A percentile compares a stretch with the other conserved stretches of the same genome.
Evolutionary conservation across 2,888 invertebrate species (phyloP).

Genomic region (Rotaria sp.): DNA sequence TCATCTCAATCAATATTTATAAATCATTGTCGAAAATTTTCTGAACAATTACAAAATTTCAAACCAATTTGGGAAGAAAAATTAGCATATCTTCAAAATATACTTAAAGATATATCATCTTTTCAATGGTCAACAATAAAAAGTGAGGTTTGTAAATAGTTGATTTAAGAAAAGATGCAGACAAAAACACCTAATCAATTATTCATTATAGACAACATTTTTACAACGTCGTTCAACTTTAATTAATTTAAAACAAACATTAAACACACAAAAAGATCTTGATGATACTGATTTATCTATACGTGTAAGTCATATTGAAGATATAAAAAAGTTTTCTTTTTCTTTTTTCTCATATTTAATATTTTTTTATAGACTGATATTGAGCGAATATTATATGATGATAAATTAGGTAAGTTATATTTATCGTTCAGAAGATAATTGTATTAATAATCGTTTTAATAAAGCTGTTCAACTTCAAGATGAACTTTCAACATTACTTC

Average conservation of each 20-base stretch:
- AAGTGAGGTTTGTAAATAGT: not conserved
- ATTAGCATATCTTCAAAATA: not conserved
- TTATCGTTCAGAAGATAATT: not conserved
- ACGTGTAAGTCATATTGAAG: not conserved
- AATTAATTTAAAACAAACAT: not conserved
- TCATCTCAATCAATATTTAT: not conserved
- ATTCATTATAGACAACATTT: not conserved
- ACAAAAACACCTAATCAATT: not conserved
- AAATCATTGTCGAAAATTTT: not conserved
- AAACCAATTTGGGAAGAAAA: not conserved
- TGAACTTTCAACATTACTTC: slow-evolving; percentile 22
- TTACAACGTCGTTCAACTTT: not conserved
- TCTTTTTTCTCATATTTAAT: not conserved
- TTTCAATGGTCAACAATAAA: not conserved
- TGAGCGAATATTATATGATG: not conserved
- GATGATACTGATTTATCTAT: not conserved
- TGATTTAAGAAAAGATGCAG: not conserved
- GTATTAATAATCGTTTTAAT: not conserved
- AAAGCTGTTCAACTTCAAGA: slow-evolving; percentile 18
- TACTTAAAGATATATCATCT: not conserved
- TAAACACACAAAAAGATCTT: not conserved
- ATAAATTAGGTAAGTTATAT: not conserved
- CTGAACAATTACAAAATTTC: not conserved
- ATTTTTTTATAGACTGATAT: not conserved
- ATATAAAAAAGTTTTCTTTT: not conserved